Evolutionary conservation across 23 tunicate genomes (phyloP).

Genomic region (Oikopleura dioica): DNA sequence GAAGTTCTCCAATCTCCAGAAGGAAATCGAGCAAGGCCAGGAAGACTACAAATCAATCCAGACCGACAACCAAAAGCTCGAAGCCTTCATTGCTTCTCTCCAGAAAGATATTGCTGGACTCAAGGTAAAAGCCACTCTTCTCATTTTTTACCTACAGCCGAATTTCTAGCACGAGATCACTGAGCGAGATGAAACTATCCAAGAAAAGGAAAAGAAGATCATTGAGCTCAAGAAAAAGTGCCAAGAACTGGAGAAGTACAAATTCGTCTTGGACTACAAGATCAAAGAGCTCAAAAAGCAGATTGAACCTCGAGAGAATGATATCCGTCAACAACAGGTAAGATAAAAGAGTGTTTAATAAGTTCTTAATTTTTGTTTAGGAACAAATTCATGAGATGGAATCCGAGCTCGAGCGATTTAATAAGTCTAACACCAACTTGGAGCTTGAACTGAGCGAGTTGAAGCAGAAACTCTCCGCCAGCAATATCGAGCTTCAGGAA

Average conservation of each 20-base stretch:
- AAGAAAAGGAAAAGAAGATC: conserved; percentile 98
- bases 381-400: conserved; percentile 99
- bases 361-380: too few species aligned
- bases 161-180: conserved; percentile 91
- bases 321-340: conserved; percentile 80
- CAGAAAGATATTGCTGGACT: conserved; percentile 93
- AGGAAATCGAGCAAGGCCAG: conserved; percentile 82
- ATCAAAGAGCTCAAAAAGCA: conserved; percentile 96
- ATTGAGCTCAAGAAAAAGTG: conserved; percentile 91
- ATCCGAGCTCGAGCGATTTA: conserved; percentile 89
- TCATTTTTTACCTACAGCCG: too few species aligned
- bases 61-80: conserved; percentile 64
- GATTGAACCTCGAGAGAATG: conserved; percentile 89
- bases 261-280: conserved; percentile 94
- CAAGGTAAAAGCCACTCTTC: too few species aligned
- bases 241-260: conserved; percentile 94
- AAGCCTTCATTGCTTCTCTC: conserved; percentile 56
- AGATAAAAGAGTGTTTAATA: too few species aligned
- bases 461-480: conserved; percentile 63
- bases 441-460: conserved; percentile 63
- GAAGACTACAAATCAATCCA: conserved; percentile 71
- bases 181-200: conserved; percentile 96
- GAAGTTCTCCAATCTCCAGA: conserved; percentile 91
- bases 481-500: conserved; percentile 50
- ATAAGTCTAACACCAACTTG: conserved; percentile 88